Percentiles rank a stretch among this genome's conserved stretches.
These are phyloP conservation scores for Alligator mississippiensis DNA, from an alignment of 2,113 vertebrate genomes.

Conservation along the genomic window DNA sequence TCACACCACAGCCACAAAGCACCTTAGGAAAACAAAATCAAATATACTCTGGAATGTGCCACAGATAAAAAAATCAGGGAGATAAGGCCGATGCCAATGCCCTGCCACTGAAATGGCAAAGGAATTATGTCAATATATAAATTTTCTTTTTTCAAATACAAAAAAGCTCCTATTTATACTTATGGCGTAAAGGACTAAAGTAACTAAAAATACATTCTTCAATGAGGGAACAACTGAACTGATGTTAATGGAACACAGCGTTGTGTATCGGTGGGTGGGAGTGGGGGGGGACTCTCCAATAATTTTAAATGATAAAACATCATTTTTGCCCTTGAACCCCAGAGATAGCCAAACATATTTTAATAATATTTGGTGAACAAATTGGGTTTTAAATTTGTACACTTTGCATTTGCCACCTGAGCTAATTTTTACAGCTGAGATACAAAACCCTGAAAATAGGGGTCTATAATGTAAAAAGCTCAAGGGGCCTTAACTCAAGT, in stretches of 20 bases:
- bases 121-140: no score
- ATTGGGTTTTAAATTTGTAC: not conserved
- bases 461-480: constrained; percentile 11
- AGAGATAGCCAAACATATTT: not conserved
- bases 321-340: not conserved
- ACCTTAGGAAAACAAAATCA: no score
- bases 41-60: no score
- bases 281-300: no score
- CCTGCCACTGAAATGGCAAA: no score
- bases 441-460: not conserved
- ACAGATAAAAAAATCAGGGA: no score
- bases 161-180: not conserved
- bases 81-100: no score
- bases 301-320: not conserved
- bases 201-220: not conserved
- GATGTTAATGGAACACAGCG: not conserved
- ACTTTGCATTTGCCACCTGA: not conserved
- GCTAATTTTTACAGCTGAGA: not conserved
- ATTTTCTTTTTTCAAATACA: not conserved
- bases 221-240: not conserved
- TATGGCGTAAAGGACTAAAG: not conserved
- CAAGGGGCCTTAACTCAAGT: not conserved
- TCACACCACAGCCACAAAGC: no score
- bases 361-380: not conserved
- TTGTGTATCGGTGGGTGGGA: not conserved